Evolutionary conservation across 2,888 invertebrate genomes (phyloP).

Genomic region (Megaustenia siamemsis): DNA sequence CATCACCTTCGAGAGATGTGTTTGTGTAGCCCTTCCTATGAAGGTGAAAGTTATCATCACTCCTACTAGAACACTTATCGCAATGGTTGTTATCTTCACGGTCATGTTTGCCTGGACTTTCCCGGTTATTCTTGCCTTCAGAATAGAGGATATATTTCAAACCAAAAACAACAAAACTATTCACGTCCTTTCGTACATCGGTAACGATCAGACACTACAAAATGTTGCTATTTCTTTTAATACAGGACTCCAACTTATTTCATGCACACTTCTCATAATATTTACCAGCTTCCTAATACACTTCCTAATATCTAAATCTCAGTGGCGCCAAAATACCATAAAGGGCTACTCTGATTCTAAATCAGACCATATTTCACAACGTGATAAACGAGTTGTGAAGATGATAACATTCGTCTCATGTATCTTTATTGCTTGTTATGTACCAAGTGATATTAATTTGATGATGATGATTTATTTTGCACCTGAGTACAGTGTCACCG

Average conservation of each 20-base stretch:
- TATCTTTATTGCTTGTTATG: conserved; percentile 12
- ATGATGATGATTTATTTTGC: too few species aligned
- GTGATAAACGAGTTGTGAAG: conserved; percentile 14
- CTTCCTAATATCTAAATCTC: neutral
- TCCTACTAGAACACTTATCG: neutral
- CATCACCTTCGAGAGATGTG: conserved; percentile 31
- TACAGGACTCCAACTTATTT: neutral
- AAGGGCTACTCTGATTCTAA: too few species aligned
- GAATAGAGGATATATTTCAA: neutral
- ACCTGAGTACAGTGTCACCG: too few species aligned
- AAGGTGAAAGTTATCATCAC: conserved; percentile 17
- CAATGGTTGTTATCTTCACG: neutral
- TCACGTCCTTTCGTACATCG: neutral
- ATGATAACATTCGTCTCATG: conserved; percentile 12
- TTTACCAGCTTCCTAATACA: neutral
- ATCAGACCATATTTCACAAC: neutral
- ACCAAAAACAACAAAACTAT: neutral
- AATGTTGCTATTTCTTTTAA: neutral
- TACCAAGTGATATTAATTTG: too few species aligned
- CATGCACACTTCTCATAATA: neutral
- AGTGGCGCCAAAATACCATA: conserved; percentile 10
- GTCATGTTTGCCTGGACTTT: neutral
- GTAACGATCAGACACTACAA: neutral
- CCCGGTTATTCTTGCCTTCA: neutral
- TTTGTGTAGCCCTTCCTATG: conserved; percentile 23